Evolutionary conservation across 2,797 vertebrate species (phyloP), one percentile per base, ranked within the genome.

Genomic region (Pseudochaenichthys georgianus): DNA sequence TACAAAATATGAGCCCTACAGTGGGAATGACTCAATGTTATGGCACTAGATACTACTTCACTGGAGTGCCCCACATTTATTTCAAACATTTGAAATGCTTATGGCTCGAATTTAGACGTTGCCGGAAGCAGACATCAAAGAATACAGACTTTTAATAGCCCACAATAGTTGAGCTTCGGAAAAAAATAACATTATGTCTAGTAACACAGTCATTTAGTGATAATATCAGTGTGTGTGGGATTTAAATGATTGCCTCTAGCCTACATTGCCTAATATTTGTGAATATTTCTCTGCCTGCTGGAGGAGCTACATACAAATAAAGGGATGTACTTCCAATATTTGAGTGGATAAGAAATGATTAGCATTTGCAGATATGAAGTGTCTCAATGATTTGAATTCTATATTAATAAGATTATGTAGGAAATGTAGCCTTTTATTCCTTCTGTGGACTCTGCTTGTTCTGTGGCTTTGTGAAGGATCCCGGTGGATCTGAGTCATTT

Each of bases 211-310:
- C 5, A n/a, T 28, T 74, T 59, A 64, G 64, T 51, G 78, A 86
- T 90, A 78, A 53, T 54, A 90, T 90, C 82, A 67, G 52, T 73
- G 38, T 68, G 67, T 68, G 76, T 71, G 60, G 70, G 74, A 83
- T 86, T 88, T 77, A 79, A 87, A 87, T 69, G 53, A 82, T 75
- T 63, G 77, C 88, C 80, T 80, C 72, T 5, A 77, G 84, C 74
- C 13, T 77, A 73, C 73, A 55, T 55, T 71, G 75, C 62, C 75
- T 80, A 78, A 84, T 83, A 84, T 89, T 67, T 82, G 77, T 82
- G 55, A 61, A 77, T 81, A 61, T 86, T 62, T 76, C 50, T 64
- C 23, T 54, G 53, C 51, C 59, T 53, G 54, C 73, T 31, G 21
- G 53, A 81, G 67, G 42, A 60, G 73, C 68, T 61, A 31, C 21